Base-by-base conservation (phyloP, 1,140 invertebrate species). In the Pseudomyrmex dendroicus region DNA sequence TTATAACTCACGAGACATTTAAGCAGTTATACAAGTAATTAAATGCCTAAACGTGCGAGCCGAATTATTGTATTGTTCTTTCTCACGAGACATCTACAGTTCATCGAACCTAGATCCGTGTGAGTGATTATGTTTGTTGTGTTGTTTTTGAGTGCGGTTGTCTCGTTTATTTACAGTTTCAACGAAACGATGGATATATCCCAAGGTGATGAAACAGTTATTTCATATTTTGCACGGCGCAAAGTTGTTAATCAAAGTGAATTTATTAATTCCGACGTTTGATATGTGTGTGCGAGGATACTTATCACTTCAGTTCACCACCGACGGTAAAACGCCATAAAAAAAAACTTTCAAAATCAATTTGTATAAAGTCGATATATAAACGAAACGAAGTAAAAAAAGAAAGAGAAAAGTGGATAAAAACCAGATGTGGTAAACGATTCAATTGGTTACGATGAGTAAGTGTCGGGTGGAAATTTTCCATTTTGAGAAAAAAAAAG, bases 281-380 rank as follows among this genome's bases (percentile, higher is more conserved):
- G 48, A 82, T 17, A 70, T 15, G 44, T 54, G 54, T 54, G 15
- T 25, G 25, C 25, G 12, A 70, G 54, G 54, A 80, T 70, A 54
- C 66, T 68, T 84, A 52, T 74, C 59, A 73, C 50, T 50, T 88
- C 62, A 76, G 57, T 89, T 89, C 67, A 86, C 88, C 88, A 89
- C 88, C 88, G 88, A 89, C 88, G 88, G 83, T 89, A 89, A 89
- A 86, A 86, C 83, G 80, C 84, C 78, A 89, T 89, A 86, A 74
- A 84, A 63, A 25, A 25, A 25, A 25, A 25, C 57, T 83, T 82
- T 86, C 56, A 67, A 89, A 89, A 89, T 73, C 77, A 84, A 82
- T 89, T 89, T 89, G 88, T 89, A 89, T 89, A 89, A 89, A 89
- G 88, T 89, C 88, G 84, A 73, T 84, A 86, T 72, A 66, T 77